phyloP scores from a whole-genome alignment of 2,797 vertebrate genomes.

The Poecilia wingei region DNA sequence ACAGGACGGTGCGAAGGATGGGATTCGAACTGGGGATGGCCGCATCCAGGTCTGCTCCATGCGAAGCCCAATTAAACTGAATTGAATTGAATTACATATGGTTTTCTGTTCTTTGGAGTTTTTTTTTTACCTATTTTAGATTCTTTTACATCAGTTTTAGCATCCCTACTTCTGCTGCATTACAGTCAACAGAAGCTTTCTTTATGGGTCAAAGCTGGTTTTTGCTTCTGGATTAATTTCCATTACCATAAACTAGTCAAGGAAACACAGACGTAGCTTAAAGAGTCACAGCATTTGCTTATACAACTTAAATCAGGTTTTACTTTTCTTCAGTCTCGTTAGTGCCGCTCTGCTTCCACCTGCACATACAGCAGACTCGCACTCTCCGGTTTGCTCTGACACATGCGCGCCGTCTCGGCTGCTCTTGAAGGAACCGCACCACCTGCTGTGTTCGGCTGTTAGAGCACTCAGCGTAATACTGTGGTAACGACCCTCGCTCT shows the following conservation, averaged over 20 bases:
- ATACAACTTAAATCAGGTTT: background rate
- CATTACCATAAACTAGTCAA: background rate
- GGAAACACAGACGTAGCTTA: background rate
- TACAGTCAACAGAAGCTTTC: background rate
- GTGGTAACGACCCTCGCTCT: background rate
- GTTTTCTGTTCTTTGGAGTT: background rate
- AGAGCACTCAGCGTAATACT: background rate
- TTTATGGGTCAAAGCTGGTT: background rate
- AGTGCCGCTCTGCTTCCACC: background rate
- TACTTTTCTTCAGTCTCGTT: background rate
- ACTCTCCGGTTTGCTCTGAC: background rate
- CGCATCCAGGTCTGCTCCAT: no score
- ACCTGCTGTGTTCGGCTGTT: background rate
- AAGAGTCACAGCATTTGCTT: background rate
- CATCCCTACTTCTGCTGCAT: background rate
- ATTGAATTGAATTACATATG: background rate
- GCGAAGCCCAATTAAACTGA: no score
- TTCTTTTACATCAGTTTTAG: no score
- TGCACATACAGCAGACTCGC: background rate
- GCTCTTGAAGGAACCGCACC: background rate
- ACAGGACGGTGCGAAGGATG: no score
- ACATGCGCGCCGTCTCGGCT: background rate
- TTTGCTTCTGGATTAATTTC: background rate
- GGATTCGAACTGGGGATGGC: no score
- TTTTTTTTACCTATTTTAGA: background rate